These are phyloP conservation scores for Cyanoramphus novaezelandiae DNA, from an alignment of 2,113 vertebrate genomes.

Conservation along the genomic window DNA sequence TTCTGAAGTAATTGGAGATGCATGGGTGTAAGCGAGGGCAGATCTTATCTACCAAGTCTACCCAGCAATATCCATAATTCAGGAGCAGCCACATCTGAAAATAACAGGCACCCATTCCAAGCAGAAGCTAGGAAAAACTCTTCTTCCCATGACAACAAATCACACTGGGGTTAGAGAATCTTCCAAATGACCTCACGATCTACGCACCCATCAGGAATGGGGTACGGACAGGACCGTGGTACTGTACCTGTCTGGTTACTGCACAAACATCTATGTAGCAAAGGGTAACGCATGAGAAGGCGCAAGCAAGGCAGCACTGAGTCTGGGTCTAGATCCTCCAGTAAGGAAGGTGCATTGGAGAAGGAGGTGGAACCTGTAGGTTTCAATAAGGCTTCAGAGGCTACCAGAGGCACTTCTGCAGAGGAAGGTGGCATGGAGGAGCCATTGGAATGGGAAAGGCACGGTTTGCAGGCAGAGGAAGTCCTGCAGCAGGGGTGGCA, in stretches of 20 bases:
- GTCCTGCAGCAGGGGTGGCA: background rate
- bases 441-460: background rate
- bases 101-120: background rate
- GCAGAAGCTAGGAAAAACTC: background rate
- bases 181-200: background rate
- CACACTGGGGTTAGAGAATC: background rate
- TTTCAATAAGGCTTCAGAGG: background rate
- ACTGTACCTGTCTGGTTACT: background rate
- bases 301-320: background rate
- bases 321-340: background rate
- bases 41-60: background rate
- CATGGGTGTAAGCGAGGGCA: background rate
- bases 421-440: background rate
- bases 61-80: slow-evolving; percentile 6
- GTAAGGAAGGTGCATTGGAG: background rate
- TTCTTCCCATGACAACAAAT: background rate
- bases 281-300: rapidly evolving
- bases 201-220: background rate
- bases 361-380: background rate
- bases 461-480: background rate
- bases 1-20: slow-evolving; percentile 1
- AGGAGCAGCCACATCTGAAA: background rate
- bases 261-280: background rate
- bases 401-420: background rate
- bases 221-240: background rate